Conservation (phyloP, 2,888 invertebrate genomes). For the Nysson spinosus region DNA sequence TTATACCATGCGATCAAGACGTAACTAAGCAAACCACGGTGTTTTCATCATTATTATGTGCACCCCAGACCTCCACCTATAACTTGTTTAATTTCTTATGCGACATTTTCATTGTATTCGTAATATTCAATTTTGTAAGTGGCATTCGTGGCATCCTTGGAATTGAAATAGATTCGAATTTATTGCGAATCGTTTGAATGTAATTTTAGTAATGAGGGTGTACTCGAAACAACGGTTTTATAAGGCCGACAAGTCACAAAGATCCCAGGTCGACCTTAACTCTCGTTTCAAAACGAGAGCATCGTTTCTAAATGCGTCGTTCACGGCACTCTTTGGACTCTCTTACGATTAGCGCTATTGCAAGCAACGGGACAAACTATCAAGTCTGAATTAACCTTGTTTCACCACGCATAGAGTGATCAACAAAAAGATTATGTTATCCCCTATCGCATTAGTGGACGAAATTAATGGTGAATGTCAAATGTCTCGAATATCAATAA, state of each 20-base stretch:
- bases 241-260: constrained; percentile 31
- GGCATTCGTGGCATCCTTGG: no score
- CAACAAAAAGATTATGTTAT: constrained; percentile 36
- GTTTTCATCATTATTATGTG: no score
- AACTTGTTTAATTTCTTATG: no score
- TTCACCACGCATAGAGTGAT: constrained; percentile 29
- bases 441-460: neutral
- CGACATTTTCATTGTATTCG: no score
- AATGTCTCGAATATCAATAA: no score
- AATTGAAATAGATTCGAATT: neutral
- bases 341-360: constrained; percentile 37
- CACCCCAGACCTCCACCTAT: no score
- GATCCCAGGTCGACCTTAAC: constrained; percentile 56
- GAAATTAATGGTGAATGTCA: neutral
- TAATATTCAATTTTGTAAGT: no score
- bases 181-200: neutral
- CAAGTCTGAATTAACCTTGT: constrained; percentile 39
- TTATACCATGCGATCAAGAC: constrained; percentile 1
- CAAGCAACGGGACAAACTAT: constrained; percentile 27
- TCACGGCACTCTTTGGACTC: constrained; percentile 49
- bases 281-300: constrained; percentile 54
- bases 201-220: constrained; percentile 2
- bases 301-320: constrained; percentile 60
- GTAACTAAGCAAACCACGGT: no score
- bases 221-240: constrained; percentile 14